Conservation (phyloP, 2,888 invertebrate species). For the Anoplius nigerrimus region DNA sequence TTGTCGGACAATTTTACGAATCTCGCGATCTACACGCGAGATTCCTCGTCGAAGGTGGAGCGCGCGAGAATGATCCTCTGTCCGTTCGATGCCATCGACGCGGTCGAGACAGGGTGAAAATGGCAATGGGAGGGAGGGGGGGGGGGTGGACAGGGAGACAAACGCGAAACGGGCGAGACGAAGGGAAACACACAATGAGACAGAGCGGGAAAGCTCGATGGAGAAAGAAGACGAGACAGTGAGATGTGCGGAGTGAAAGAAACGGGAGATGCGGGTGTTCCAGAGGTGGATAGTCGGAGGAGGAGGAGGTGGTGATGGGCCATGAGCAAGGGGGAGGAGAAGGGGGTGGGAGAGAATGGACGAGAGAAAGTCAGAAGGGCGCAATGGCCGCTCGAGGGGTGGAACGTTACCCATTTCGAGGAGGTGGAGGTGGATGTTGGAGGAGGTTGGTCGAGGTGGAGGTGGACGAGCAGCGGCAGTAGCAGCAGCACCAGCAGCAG, state of each 20-base stretch:
- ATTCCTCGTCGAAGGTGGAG: no score
- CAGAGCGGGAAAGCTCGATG: conserved; percentile 25
- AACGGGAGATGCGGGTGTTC: neutral
- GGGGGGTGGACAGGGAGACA: neutral
- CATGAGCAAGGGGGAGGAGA: conserved; percentile 28
- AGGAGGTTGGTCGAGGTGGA: conserved; percentile 50
- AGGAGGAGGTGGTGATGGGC: conserved; percentile 30
- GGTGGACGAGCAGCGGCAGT: conserved; percentile 36
- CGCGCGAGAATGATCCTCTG: no score
- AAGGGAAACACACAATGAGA: neutral
- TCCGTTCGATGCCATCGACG: no score
- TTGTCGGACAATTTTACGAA: no score
- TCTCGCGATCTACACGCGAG: no score
- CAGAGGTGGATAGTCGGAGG: conserved; percentile 19
- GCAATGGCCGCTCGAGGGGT: conserved; percentile 53
- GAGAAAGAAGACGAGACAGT: conserved; percentile 33
- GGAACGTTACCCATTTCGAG: conserved; percentile 50
- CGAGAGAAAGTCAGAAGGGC: conserved; percentile 51
- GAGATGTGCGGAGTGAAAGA: conserved; percentile 6
- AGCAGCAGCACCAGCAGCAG: conserved; percentile 11
- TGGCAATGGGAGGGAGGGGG: neutral
- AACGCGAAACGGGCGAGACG: neutral
- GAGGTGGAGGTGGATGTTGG: conserved; percentile 35
- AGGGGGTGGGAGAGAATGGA: conserved; percentile 38
- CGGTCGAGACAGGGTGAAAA: no score